Conservation (phyloP, 64 coral and sea anemone species). For the Catalaphyllia jardinei region DNA sequence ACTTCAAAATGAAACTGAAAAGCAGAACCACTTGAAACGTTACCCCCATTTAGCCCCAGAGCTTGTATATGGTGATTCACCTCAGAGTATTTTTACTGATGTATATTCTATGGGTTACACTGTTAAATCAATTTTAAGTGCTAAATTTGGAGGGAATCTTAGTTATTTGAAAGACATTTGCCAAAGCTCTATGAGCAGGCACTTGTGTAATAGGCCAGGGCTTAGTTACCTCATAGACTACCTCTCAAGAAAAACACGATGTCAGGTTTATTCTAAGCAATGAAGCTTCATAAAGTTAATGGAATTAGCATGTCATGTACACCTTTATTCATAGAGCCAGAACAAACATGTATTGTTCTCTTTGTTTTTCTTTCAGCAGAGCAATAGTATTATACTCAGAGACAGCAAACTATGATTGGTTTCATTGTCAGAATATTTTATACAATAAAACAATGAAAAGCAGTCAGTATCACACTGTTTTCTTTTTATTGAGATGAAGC, state of each 20-base stretch:
- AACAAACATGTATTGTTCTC: too few species aligned
- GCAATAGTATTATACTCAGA: too few species aligned
- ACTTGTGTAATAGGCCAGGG: not conserved
- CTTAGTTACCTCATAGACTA: slow-evolving; percentile 7
- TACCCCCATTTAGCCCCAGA: slow-evolving; percentile 14
- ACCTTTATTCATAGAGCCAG: not conserved
- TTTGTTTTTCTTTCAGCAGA: too few species aligned
- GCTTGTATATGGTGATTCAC: not conserved
- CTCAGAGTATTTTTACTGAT: slow-evolving; percentile 16
- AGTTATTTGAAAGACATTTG: not conserved
- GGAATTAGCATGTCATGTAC: too few species aligned
- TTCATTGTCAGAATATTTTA: too few species aligned
- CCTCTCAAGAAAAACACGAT: not conserved
- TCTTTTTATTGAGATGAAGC: too few species aligned
- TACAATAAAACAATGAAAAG: too few species aligned
- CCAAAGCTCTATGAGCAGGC: slow-evolving; percentile 1
- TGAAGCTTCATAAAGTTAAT: too few species aligned
- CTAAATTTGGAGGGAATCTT: not conserved
- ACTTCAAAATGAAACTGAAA: not conserved
- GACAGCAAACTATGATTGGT: too few species aligned
- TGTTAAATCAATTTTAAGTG: not conserved
- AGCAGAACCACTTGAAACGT: not conserved
- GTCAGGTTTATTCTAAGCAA: not conserved
- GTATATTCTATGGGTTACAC: slow-evolving; percentile 4
- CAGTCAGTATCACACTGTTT: too few species aligned